phyloP scores from a whole-genome alignment of 2,797 vertebrate genomes.

The Intellagama lesueurii region DNA sequence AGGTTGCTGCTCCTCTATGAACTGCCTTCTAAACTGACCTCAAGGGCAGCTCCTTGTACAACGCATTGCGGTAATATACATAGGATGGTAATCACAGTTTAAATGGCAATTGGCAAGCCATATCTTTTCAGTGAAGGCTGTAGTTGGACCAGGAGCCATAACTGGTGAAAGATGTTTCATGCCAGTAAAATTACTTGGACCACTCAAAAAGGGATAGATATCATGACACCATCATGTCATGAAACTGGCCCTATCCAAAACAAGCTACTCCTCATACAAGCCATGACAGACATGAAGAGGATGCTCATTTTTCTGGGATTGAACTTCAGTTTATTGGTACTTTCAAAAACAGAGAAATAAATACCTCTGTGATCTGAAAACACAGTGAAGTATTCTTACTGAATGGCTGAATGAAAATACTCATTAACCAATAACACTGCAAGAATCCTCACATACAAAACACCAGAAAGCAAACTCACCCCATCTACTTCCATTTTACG shows the following conservation, averaged over 20 bases:
- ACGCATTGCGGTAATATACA: neutral
- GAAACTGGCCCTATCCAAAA: neutral
- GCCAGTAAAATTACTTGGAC: neutral
- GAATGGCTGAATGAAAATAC: neutral
- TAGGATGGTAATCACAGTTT: neutral
- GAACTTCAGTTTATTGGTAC: neutral
- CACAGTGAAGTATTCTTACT: neutral
- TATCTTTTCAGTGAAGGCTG: too few species aligned
- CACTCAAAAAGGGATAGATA: neutral
- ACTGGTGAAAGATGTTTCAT: neutral
- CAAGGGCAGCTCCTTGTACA: too few species aligned
- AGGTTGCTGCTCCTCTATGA: neutral
- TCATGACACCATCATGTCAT: neutral
- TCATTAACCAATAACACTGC: neutral
- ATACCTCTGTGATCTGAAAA: neutral
- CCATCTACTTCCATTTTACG: neutral
- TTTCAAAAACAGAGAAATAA: neutral
- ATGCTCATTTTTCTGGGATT: neutral
- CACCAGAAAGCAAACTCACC: slow-evolving; percentile 5
- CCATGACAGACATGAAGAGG: neutral
- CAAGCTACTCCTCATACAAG: neutral
- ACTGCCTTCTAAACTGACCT: neutral
- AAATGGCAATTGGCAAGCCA: neutral
- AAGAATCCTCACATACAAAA: slow-evolving; percentile 11
- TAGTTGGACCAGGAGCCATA: neutral